Evolutionary conservation across 2,888 invertebrate species (phyloP), one percentile per base, ranked within the genome.

Genomic region (Drosophila greeni): DNA sequence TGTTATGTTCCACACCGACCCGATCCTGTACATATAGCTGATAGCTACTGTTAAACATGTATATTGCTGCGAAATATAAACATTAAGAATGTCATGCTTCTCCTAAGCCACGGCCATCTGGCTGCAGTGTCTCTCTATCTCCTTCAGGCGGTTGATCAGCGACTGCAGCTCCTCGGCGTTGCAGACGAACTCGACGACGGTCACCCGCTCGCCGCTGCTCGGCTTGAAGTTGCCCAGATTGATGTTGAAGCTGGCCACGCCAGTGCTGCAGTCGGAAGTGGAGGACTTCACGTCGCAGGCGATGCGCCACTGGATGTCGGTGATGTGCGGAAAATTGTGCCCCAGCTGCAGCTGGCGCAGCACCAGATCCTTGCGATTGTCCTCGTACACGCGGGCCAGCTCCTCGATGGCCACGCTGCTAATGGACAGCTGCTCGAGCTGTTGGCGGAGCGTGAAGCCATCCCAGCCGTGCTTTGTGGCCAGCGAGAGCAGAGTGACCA

Each of bases 111-210:
- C 51, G 43, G 80, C 71, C 54, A 76, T 70, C 42, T 85, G 87
- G 26, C 85, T 82, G 69, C 88, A 88, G 60, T 89, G 89, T 14
- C 88, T 73, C 67, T 89, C 88, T 24, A 89, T 87, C 69, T 89
- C 89, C 66, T 88, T 89, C 0, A 89, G 65, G 8, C 87, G 87
- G 55, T 87, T 87, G 12, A 89, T 84, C 9, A 89, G 71, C n/a
- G 87, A 87, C 26, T 89, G 89, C 39, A 89, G 65, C 66, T 89
- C 89, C 62, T 89, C 89, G 8, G 86, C 86, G 60, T 89, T 89
- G 70, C 89, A 88, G 0, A 87, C 65, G 40, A 89, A 88, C 57
- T 89, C 88, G 0, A 87, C 84, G 39, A 88, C 75, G 7, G 86
- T 86, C n/a, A 86, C 74, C 1, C 88, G 84, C 51, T 88, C 86